Evolutionary conservation across 2,113 vertebrate genomes (phyloP).

Genomic region (Amblyopsis rosae): DNA sequence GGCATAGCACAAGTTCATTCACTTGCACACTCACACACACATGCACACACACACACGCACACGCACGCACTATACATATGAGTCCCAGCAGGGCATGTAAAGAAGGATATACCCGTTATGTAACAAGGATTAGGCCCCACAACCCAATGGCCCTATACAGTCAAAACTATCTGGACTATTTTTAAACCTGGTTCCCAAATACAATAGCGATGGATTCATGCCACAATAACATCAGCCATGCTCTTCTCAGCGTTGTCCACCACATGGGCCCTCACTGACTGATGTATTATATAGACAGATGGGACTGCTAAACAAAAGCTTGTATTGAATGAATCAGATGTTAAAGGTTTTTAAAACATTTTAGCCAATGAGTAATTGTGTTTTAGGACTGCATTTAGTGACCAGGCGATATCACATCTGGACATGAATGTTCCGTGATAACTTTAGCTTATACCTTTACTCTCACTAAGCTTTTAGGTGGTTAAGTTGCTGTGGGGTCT

Average conservation of each 20-base stretch:
- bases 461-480: too few species aligned
- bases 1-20: slow-evolving; percentile 67
- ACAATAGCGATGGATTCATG: slow-evolving; percentile 57
- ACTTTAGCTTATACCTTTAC: background rate
- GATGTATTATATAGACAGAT: background rate
- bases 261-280: slow-evolving; percentile 25
- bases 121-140: slow-evolving; percentile 64
- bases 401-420: background rate
- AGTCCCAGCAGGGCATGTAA: slow-evolving; percentile 8
- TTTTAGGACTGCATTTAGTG: slow-evolving; percentile 15
- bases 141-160: slow-evolving; percentile 50
- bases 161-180: slow-evolving; percentile 64
- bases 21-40: slow-evolving; percentile 39
- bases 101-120: slow-evolving; percentile 46
- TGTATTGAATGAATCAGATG: background rate
- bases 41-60: slow-evolving; percentile 22
- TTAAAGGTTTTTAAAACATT: background rate
- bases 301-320: slow-evolving; percentile 5
- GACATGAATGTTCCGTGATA: background rate
- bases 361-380: background rate
- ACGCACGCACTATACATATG: slow-evolving; percentile 1
- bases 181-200: slow-evolving; percentile 58
- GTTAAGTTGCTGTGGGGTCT: too few species aligned
- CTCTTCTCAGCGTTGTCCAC: slow-evolving; percentile 22
- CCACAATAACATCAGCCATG: slow-evolving; percentile 34